These are phyloP conservation scores for Percina caprodes DNA, from an alignment of 2,113 vertebrate genomes.

Conservation along the genomic window DNA sequence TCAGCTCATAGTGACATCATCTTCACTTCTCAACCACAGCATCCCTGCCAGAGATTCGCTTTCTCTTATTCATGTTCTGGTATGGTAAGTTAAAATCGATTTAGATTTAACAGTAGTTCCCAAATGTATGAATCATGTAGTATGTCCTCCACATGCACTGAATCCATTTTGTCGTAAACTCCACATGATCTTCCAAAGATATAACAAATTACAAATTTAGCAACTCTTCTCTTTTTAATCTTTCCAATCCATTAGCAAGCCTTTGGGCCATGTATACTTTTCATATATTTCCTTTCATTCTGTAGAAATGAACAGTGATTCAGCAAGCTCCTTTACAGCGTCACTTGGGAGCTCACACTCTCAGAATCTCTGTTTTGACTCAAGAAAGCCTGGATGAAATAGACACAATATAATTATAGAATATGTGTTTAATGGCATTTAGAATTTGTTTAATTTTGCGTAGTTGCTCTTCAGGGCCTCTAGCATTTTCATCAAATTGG, in stretches of 20 bases:
- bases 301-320: conserved; percentile 31
- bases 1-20: background rate
- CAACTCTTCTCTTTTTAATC: conserved; percentile 6
- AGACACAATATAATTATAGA: background rate
- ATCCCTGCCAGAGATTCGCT: background rate
- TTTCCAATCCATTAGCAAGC: conserved; percentile 23
- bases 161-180: background rate
- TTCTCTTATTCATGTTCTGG: background rate
- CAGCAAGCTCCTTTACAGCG: conserved; percentile 3
- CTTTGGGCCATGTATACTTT: conserved; percentile 25
- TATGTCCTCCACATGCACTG: background rate
- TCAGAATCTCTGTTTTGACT: background rate
- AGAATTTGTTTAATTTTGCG: background rate
- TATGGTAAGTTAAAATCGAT: too few species aligned
- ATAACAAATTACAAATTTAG: conserved; percentile 34
- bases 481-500: conserved; percentile 1
- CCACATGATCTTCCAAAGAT: conserved; percentile 10
- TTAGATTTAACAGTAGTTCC: background rate
- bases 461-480: background rate
- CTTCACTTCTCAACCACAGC: background rate
- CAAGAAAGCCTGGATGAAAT: background rate
- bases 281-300: conserved; percentile 20
- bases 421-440: conserved; percentile 16
- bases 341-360: conserved; percentile 4
- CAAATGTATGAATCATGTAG: background rate